phyloP scores from a whole-genome alignment of 2,888 invertebrate species.

The Mesorhabditis spiculigera region DNA sequence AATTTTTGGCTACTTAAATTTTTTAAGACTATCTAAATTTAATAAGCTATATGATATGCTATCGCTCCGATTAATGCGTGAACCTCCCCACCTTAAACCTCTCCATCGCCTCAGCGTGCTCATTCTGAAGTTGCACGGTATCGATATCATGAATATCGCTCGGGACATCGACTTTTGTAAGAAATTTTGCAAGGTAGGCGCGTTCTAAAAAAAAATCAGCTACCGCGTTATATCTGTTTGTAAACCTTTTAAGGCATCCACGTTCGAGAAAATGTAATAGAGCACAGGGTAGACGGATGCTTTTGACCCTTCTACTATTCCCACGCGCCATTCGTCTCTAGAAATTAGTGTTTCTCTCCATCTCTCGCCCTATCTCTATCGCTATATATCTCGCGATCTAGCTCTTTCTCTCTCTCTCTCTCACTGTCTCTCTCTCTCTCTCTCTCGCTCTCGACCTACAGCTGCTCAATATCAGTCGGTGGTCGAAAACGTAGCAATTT shows the following conservation, averaged over 20 bases:
- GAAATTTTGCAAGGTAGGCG: slow-evolving; percentile 75
- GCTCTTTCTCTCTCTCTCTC: no score
- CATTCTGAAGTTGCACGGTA: slow-evolving; percentile 68
- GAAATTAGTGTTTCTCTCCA: slow-evolving; percentile 13
- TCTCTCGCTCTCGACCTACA: slow-evolving; percentile 34
- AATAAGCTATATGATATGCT: background rate
- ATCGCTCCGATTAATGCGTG: background rate
- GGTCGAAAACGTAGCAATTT: slow-evolving; percentile 79
- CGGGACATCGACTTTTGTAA: slow-evolving; percentile 49
- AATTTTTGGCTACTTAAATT: background rate
- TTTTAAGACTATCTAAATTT: background rate
- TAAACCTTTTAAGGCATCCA: slow-evolving; percentile 69
- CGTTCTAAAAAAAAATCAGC: slow-evolving; percentile 67
- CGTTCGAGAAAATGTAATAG: slow-evolving; percentile 75
- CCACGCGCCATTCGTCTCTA: slow-evolving; percentile 68
- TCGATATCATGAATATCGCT: slow-evolving; percentile 69
- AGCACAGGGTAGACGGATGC: slow-evolving; percentile 75
- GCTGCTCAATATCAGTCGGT: slow-evolving; percentile 61
- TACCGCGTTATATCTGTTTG: background rate
- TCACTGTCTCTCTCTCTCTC: background rate
- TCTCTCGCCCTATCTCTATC: slow-evolving; percentile 11
- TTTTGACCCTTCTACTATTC: slow-evolving; percentile 73
- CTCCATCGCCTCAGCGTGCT: slow-evolving; percentile 74
- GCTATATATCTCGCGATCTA: no score
- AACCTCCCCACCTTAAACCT: slow-evolving; percentile 70